phyloP scores from a whole-genome alignment of 2,113 vertebrate species.

The Ramphastos sulfuratus region DNA sequence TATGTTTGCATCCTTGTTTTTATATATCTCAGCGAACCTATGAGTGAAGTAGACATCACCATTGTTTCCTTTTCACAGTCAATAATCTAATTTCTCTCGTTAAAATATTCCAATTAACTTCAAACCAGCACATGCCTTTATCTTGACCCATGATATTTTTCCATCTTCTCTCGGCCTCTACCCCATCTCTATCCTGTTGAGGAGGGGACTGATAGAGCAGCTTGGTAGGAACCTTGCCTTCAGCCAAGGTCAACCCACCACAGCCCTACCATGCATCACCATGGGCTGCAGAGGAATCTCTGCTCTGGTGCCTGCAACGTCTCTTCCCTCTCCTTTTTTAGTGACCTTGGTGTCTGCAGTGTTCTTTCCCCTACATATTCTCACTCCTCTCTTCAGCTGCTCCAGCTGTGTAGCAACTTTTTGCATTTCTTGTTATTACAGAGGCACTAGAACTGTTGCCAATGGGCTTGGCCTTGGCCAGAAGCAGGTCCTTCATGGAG shows the following conservation, averaged over 20 bases:
- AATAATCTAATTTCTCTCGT: too few species aligned
- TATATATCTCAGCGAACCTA: too few species aligned
- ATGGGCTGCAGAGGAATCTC: neutral
- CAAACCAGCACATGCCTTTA: too few species aligned
- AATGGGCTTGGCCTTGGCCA: neutral
- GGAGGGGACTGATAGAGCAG: too few species aligned
- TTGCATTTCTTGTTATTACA: neutral
- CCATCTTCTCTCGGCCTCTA: neutral
- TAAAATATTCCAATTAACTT: too few species aligned
- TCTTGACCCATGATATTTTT: neutral
- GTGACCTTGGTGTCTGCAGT: neutral
- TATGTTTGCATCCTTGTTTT: too few species aligned
- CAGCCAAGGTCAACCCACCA: neutral
- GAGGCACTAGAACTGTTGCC: neutral
- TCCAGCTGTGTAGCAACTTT: neutral
- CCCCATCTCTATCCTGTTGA: neutral
- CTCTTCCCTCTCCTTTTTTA: neutral
- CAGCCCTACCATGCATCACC: neutral
- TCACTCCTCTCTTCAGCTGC: neutral
- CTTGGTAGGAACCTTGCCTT: too few species aligned
- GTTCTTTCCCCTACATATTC: neutral
- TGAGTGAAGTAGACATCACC: too few species aligned
- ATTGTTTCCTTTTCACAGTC: too few species aligned
- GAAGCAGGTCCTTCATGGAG: neutral
- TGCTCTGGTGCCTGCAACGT: neutral